A percentile compares a stretch with the other conserved stretches of the same genome.
phyloP scores from a whole-genome alignment of 2,797 vertebrate species.

The Oreochromis grahami region DNA sequence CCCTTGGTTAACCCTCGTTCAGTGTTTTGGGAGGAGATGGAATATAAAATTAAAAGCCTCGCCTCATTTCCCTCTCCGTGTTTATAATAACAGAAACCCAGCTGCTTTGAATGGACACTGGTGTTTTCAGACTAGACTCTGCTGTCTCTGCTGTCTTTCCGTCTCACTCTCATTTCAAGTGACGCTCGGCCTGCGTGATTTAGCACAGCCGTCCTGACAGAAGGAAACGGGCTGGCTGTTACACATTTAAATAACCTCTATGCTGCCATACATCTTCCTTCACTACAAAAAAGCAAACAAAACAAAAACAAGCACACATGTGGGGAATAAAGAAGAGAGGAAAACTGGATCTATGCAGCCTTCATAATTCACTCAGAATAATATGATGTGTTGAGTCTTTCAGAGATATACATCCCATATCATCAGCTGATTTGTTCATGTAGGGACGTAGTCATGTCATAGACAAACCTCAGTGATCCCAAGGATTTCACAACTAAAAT shows the following conservation, averaged over 20 bases:
- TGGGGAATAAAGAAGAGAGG: neutral
- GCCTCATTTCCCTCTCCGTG: conserved; percentile 33
- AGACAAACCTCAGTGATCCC: neutral
- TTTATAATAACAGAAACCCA: conserved; percentile 48
- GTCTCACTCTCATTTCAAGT: conserved; percentile 6
- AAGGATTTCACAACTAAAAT: neutral
- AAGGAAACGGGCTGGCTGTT: neutral
- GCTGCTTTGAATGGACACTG: conserved; percentile 41
- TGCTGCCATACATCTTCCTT: neutral
- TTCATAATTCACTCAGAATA: neutral
- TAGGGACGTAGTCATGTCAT: neutral
- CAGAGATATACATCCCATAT: neutral
- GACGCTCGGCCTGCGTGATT: neutral
- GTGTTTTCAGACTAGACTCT: conserved; percentile 10
- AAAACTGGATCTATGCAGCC: neutral
- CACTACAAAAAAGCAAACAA: neutral
- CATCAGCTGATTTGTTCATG: neutral
- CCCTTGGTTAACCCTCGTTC: conserved; percentile 19
- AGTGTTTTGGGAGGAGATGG: conserved; percentile 28
- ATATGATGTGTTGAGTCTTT: neutral
- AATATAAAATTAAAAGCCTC: conserved; percentile 32
- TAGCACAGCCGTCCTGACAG: neutral
- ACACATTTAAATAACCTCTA: conserved; percentile 7
- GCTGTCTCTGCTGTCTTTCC: neutral
- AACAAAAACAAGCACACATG: neutral